phyloP scores from a whole-genome alignment of 35 echinoderm and acorn worm species.

The Diadema setosum region DNA sequence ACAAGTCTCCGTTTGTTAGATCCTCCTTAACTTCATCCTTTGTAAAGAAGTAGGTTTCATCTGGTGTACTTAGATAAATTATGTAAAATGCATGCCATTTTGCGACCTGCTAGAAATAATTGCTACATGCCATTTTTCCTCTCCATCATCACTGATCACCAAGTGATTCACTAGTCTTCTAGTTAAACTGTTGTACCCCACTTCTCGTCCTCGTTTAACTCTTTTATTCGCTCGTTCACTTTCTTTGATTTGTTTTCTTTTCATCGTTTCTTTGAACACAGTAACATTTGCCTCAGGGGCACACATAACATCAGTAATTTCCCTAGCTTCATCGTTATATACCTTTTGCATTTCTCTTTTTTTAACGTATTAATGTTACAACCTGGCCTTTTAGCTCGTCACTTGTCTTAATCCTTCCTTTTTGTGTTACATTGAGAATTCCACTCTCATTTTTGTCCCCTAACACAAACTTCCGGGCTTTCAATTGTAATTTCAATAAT shows the following conservation, averaged over 20 bases:
- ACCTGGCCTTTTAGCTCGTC: neutral
- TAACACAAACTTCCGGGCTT: neutral
- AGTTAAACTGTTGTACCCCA: neutral
- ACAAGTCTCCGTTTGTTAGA: neutral
- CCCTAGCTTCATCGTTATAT: neutral
- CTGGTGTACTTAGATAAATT: neutral
- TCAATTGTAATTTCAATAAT: too few species aligned
- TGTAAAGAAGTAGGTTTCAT: neutral
- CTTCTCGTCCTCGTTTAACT: neutral
- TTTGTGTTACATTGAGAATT: neutral
- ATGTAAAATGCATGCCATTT: neutral
- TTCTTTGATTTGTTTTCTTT: neutral
- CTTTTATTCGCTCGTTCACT: neutral
- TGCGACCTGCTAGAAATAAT: neutral
- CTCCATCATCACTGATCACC: too few species aligned
- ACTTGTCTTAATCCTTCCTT: neutral
- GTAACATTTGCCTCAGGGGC: neutral
- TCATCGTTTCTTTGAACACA: neutral
- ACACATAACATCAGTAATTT: neutral
- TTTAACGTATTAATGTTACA: neutral
- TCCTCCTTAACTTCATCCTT: neutral
- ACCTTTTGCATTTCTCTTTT: neutral
- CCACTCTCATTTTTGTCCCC: neutral
- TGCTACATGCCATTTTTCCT: neutral
- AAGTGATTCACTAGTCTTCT: neutral